Evolutionary conservation across 2,888 invertebrate genomes (phyloP).

Genomic region (Venustoraphidia nigricollis): DNA sequence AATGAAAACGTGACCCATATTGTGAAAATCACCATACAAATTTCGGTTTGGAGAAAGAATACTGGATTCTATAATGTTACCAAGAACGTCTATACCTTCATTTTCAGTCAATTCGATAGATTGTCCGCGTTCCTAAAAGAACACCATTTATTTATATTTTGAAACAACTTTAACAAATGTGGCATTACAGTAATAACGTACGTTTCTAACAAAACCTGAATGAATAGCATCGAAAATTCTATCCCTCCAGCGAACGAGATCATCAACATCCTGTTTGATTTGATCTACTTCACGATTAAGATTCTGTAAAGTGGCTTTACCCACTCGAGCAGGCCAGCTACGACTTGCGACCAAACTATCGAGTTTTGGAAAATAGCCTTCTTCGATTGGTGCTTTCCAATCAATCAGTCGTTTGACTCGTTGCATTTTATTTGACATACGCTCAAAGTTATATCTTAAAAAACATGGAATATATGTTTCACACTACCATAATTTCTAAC

Average conservation of each 20-base stretch:
- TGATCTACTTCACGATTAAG: slow-evolving; percentile 52
- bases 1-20: slow-evolving; percentile 65
- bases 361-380: slow-evolving; percentile 74
- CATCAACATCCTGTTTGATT: slow-evolving; percentile 48
- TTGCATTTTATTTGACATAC: slow-evolving; percentile 52
- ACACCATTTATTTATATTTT: neutral
- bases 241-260: slow-evolving; percentile 61
- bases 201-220: slow-evolving; percentile 38
- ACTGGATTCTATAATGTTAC: slow-evolving; percentile 63
- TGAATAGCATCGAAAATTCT: slow-evolving; percentile 57
- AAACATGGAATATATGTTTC: neutral
- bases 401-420: slow-evolving; percentile 47
- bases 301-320: slow-evolving; percentile 37
- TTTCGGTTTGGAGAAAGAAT: slow-evolving; percentile 50
- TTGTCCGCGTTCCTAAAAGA: slow-evolving; percentile 37
- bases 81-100: slow-evolving; percentile 60
- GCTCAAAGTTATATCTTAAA: slow-evolving; percentile 57
- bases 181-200: slow-evolving; percentile 23
- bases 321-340: slow-evolving; percentile 57
- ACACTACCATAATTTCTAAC: too few species aligned
- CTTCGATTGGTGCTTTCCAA: slow-evolving; percentile 50
- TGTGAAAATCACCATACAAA: slow-evolving; percentile 69
- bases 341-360: slow-evolving; percentile 62
- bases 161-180: neutral
- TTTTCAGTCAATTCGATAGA: slow-evolving; percentile 41